phyloP scores from a whole-genome alignment of 2,797 vertebrate species.

The Toxotes lorentzi region DNA sequence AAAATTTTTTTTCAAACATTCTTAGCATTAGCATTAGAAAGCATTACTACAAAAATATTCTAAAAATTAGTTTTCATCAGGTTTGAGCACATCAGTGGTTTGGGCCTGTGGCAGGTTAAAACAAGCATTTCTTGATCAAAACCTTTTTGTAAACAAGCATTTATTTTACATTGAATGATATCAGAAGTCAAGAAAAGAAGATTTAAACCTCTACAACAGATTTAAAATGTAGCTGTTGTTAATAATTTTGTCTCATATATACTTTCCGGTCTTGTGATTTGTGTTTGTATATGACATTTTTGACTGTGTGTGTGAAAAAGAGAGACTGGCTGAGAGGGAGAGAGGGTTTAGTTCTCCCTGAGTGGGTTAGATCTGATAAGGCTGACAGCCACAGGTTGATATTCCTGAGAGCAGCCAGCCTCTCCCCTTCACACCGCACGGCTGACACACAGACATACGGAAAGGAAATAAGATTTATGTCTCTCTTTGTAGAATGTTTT shows the following conservation, averaged over 20 bases:
- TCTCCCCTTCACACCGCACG: conserved; percentile 75
- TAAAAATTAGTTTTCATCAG: too few relatives aligned
- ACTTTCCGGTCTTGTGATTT: conserved; percentile 12
- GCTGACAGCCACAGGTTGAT: conserved; percentile 80
- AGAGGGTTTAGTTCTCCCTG: conserved; percentile 77
- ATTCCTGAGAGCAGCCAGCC: conserved; percentile 80
- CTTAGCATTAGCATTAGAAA: too few relatives aligned
- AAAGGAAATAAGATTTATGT: conserved; percentile 60
- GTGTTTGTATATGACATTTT: conserved; percentile 41
- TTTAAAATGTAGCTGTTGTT: conserved; percentile 4
- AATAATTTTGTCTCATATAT: conserved; percentile 23
- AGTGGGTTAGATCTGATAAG: conserved; percentile 82
- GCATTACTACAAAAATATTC: too few relatives aligned
- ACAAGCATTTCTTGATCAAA: too few relatives aligned
- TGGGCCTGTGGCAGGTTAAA: too few relatives aligned
- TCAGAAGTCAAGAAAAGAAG: conserved; percentile 4
- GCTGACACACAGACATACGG: conserved; percentile 63
- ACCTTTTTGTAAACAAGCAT: not conserved
- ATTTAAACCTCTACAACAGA: not conserved
- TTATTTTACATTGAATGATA: not conserved
- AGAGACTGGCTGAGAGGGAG: conserved; percentile 44
- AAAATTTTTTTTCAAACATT: too few relatives aligned
- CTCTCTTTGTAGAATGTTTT: conserved; percentile 49
- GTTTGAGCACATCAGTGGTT: too few relatives aligned
- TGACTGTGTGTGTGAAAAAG: conserved; percentile 35